Base-by-base conservation (phyloP, 2,888 invertebrate species). In the Eupelmus urozonus region DNA sequence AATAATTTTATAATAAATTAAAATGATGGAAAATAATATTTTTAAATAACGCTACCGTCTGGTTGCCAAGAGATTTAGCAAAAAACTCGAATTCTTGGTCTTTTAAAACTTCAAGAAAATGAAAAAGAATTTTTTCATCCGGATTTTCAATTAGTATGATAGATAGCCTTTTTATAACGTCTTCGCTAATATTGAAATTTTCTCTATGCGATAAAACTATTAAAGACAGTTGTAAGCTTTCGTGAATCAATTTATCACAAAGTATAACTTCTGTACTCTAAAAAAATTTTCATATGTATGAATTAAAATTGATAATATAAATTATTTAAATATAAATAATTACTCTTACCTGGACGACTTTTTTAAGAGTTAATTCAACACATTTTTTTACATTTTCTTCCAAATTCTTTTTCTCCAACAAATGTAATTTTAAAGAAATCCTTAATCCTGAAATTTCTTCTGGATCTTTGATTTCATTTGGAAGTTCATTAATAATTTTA, bases 361-460 rank as follows among this genome's bases (percentile, higher is more conserved):
- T 78, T 23, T 76, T n/a, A 9, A 88, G 72, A 25, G 79, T 82
- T 62, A 65, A 75, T 53, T 84, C 81, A 16, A 84, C 74, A 23
- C 74, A 63, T 51, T 81, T 42, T 34, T 84, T 82, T 4, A 87
- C 74, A 53, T 78, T 71, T 27, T 82, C 81, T 34, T 83, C 78
- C 40, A 86, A 62, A 23, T 83, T 81, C 34, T 82, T 80, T 29
- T 81, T 78, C 9, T 78, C 71, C 18, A 82, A 73, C 34, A 82
- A 76, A 51, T 82, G 51, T 16, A 51, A 29, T 82, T 84, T 85
- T 11, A 88, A 73, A 59, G 85, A 65, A n/a, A 85, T 55, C 70
- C 76, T 83, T 49, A 89, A 81, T 27, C 80, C 82, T 76, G 82
- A 83, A n/a, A 87, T 67, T 62, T 87, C 83, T 18, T 77, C 62